phyloP scores from a whole-genome alignment of 2,888 invertebrate species.

The Stramonita haemastoma region DNA sequence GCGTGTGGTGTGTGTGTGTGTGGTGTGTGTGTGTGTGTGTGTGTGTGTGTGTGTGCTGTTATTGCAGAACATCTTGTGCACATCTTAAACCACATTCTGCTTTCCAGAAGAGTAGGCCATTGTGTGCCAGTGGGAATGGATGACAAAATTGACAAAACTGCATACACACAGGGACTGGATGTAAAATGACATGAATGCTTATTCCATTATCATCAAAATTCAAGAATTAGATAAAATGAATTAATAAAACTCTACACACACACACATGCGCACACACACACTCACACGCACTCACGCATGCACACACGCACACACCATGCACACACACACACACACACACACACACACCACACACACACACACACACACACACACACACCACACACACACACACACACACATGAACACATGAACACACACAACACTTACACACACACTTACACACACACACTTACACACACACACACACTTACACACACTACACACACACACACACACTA shows the following conservation, averaged over 20 bases:
- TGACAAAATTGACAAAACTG: no score
- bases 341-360: background rate
- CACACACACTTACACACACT: background rate
- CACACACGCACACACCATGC: background rate
- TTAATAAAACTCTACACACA: no score
- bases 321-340: background rate
- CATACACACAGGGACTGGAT: no score
- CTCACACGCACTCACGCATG: background rate
- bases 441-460: background rate
- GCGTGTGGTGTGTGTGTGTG: no score
- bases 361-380: background rate
- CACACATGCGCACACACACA: background rate
- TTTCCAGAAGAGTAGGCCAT: no score
- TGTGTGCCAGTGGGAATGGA: no score
- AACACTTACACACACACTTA: background rate
- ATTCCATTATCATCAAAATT: background rate
- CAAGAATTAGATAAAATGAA: no score
- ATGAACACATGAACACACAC: background rate
- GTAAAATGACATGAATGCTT: no score
- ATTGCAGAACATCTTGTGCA: no score
- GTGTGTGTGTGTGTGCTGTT: no score
- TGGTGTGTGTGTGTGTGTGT: no score
- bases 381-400: background rate
- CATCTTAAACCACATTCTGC: no score
- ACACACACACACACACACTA: conserved; percentile 3